phyloP scores from a whole-genome alignment of 2,797 vertebrate species.

The Megaceryle alcyon region DNA sequence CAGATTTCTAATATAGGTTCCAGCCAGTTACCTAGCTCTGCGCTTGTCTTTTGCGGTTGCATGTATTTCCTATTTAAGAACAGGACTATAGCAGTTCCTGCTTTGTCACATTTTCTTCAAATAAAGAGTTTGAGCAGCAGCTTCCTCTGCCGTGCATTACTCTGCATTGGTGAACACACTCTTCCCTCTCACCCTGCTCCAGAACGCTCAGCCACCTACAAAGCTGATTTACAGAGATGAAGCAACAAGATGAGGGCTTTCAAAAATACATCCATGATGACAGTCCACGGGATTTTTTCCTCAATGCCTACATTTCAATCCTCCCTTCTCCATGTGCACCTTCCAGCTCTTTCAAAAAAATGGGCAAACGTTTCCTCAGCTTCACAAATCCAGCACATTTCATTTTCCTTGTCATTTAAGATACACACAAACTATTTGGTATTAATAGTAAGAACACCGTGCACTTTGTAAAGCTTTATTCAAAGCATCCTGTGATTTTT shows the following conservation, averaged over 20 bases:
- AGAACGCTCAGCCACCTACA: neutral
- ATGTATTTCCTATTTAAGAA: constrained; percentile 63
- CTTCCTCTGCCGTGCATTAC: constrained; percentile 29
- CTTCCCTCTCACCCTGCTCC: neutral
- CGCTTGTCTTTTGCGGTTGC: constrained; percentile 30
- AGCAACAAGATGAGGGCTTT: neutral
- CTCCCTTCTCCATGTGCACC: constrained; percentile 24
- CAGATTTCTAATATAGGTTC: constrained; percentile 6
- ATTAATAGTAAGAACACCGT: constrained; percentile 65
- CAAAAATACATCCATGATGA: neutral
- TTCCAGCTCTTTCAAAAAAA: neutral
- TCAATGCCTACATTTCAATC: neutral
- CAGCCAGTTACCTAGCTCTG: neutral
- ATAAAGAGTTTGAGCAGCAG: constrained; percentile 8
- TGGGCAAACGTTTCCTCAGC: neutral
- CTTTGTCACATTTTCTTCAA: constrained; percentile 51
- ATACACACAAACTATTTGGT: constrained; percentile 21
- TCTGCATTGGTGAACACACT: neutral
- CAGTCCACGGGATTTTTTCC: neutral
- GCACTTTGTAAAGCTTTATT: constrained; percentile 51
- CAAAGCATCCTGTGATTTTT: constrained; percentile 48
- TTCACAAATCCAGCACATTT: constrained; percentile 16
- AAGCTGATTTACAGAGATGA: neutral
- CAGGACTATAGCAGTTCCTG: constrained; percentile 54
- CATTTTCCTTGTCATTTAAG: constrained; percentile 17